Conservation (phyloP, 2,888 invertebrate species). For the Poecilus cupreus region DNA sequence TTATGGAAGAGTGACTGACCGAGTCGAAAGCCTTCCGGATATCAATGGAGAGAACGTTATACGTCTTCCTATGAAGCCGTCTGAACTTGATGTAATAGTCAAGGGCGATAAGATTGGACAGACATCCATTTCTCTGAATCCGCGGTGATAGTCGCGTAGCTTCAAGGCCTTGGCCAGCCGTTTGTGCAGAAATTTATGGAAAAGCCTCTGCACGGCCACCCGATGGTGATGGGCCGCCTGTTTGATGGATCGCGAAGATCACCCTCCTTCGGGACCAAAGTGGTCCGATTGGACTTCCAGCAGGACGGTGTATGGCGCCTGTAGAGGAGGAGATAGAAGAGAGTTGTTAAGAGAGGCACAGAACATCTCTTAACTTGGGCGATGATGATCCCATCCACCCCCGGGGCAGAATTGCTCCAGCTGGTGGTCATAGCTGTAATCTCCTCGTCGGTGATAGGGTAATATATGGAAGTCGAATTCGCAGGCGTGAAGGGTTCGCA, state of each 20-base stretch:
- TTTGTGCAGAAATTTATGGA: conserved; percentile 63
- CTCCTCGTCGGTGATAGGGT: not conserved
- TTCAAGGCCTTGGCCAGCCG: conserved; percentile 37
- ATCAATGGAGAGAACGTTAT: conserved; percentile 68
- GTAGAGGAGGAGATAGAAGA: not conserved
- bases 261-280: no score
- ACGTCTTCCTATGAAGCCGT: conserved; percentile 51
- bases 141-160: conserved; percentile 64
- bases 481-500: no score
- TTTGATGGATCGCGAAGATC: not conserved
- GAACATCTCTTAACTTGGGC: not conserved
- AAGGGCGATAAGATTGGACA: conserved; percentile 66
- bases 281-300: not conserved
- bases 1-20: conserved; percentile 61
- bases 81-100: conserved; percentile 63
- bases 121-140: conserved; percentile 68
- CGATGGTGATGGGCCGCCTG: not conserved
- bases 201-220: conserved; percentile 59
- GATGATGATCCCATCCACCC: not conserved
- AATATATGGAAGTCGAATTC: no score
- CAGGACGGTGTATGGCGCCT: not conserved
- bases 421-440: not conserved
- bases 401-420: not conserved
- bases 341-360: not conserved
- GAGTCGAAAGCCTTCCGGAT: conserved; percentile 68